phyloP scores from a whole-genome alignment of 1,140 invertebrate species.

The Branchinecta lindahli region DNA sequence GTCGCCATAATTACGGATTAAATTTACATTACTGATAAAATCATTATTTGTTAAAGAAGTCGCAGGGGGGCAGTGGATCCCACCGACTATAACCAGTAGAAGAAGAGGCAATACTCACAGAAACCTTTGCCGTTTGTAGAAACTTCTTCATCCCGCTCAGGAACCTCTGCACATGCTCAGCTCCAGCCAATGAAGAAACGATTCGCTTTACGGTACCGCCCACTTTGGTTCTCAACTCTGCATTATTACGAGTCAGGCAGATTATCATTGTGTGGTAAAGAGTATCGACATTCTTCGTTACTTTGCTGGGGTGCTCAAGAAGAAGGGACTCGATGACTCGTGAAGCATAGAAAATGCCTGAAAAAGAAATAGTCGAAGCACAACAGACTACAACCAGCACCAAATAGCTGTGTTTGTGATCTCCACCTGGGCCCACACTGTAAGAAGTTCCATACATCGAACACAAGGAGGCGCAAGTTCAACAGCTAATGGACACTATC shows the following conservation, averaged over 20 bases:
- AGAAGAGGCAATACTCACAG: too few species aligned
- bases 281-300: conserved; percentile 39
- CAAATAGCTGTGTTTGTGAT: neutral
- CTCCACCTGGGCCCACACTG: too few species aligned
- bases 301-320: conserved; percentile 39
- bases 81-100: too few species aligned
- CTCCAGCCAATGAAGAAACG: conserved; percentile 32
- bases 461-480: too few species aligned
- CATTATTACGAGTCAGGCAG: conserved; percentile 38
- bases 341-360: conserved; percentile 42
- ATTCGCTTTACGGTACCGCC: conserved; percentile 30
- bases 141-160: conserved; percentile 42
- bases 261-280: conserved; percentile 45
- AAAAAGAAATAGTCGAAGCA: conserved; percentile 22
- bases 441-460: too few species aligned
- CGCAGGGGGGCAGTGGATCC: too few species aligned
- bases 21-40: too few species aligned
- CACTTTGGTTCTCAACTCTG: conserved; percentile 26
- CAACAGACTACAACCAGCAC: conserved; percentile 14
- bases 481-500: too few species aligned
- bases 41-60: too few species aligned
- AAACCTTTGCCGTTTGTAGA: conserved; percentile 40
- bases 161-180: conserved; percentile 36
- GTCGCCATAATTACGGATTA: too few species aligned
- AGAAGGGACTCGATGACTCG: conserved; percentile 46